Conservation (phyloP, 2,113 vertebrate genomes). For the Camelus dromedarius region DNA sequence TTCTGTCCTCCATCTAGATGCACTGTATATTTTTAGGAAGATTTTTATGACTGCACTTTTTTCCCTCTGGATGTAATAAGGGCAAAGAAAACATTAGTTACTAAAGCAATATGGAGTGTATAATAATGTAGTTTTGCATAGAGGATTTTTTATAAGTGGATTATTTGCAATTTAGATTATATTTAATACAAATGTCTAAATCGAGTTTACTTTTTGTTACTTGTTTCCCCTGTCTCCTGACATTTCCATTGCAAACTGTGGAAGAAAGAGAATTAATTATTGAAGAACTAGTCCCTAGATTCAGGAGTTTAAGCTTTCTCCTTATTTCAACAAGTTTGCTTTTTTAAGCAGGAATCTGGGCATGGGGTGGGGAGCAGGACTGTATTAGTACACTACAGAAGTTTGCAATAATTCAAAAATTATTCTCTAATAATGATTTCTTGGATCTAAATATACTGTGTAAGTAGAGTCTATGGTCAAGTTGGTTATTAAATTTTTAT, state of each 20-base stretch:
- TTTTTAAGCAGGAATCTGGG: background rate
- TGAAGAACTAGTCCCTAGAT: background rate
- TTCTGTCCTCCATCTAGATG: background rate
- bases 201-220: background rate
- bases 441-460: background rate
- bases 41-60: background rate
- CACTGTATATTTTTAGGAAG: background rate
- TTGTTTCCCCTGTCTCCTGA: background rate
- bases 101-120: background rate
- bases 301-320: background rate
- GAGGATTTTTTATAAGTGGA: background rate
- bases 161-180: background rate
- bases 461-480: background rate
- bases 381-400: background rate
- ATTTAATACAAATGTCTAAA: conserved; percentile 1
- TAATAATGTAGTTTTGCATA: background rate
- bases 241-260: background rate
- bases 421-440: background rate
- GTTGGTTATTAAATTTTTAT: background rate
- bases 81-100: background rate
- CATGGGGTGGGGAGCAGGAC: background rate
- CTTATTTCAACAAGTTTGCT: background rate
- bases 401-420: background rate
- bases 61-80: background rate
- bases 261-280: background rate